Conservation (phyloP, 2,888 invertebrate genomes). For the Mesorhabditis spiculigera region DNA sequence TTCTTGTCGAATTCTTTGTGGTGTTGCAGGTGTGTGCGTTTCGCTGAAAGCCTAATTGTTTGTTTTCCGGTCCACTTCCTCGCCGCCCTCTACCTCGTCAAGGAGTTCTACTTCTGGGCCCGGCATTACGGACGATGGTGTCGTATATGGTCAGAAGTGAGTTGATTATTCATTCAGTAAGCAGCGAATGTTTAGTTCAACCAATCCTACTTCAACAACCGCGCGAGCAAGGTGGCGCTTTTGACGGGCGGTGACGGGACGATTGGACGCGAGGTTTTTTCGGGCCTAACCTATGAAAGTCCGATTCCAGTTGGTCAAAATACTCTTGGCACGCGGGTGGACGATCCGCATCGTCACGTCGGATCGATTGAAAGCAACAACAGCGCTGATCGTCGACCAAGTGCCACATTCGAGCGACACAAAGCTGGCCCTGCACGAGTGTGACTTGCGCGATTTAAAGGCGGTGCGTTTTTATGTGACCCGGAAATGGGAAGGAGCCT, state of each 20-base stretch:
- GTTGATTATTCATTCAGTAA: not conserved
- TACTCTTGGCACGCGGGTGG: not conserved
- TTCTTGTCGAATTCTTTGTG: not conserved
- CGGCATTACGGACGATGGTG: not conserved
- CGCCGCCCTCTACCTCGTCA: not conserved
- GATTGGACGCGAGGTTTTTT: not conserved
- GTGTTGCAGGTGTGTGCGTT: not conserved
- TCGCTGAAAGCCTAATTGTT: not conserved
- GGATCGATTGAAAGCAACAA: not conserved
- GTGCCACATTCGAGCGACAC: not conserved
- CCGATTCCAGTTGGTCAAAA: not conserved
- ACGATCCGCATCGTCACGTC: not conserved
- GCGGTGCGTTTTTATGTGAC: not conserved
- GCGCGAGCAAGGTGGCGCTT: not conserved
- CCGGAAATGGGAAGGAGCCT: too few species aligned
- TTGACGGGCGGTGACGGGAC: slow-evolving; percentile 1
- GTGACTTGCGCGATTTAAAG: not conserved
- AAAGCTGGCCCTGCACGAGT: not conserved
- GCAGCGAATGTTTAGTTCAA: slow-evolving; percentile 2
- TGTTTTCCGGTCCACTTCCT: not conserved
- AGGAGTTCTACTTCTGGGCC: not conserved
- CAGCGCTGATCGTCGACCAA: not conserved
- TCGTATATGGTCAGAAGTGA: not conserved
- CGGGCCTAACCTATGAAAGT: not conserved
- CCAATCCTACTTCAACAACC: not conserved